Conservation (phyloP, 2,797 vertebrate species). For the Enteromius paludinosus region DNA sequence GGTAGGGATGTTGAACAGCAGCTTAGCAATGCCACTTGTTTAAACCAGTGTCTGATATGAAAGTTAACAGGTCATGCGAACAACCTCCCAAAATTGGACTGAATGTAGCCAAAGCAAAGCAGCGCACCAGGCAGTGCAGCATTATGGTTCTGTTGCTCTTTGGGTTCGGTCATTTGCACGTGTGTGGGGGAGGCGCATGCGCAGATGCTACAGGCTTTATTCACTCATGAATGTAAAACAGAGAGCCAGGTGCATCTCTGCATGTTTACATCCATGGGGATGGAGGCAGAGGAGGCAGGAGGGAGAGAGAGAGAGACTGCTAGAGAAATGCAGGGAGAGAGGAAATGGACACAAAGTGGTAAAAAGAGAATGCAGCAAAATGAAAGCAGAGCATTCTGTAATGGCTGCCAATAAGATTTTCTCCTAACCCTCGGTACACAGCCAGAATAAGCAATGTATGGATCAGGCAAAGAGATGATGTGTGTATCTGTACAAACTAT, state of each 20-base stretch:
- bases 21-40: not conserved
- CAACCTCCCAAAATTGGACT: not conserved
- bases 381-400: not conserved
- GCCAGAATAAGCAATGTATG: not conserved
- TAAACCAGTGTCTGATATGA: not conserved
- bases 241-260: constrained; percentile 71
- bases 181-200: constrained; percentile 42
- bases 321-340: not conserved
- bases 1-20: not conserved
- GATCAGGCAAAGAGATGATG: not conserved
- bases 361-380: not conserved
- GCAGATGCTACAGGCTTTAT: constrained; percentile 69
- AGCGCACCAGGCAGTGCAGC: constrained; percentile 22
- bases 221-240: constrained; percentile 76
- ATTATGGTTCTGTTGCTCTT: constrained; percentile 24
- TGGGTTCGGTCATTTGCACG: constrained; percentile 29
- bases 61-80: not conserved
- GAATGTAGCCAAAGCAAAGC: constrained; percentile 19
- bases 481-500: constrained; percentile 6
- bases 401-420: constrained; percentile 38
- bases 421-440: not conserved
- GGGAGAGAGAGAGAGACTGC: not conserved
- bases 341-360: constrained; percentile 19
- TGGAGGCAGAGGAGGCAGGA: constrained; percentile 15
- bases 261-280: constrained; percentile 27